Percentiles rank a stretch among this genome's conserved stretches.
These are phyloP conservation scores for Asbolus verrucosus DNA, from an alignment of 1,140 invertebrate species.

Conservation along the genomic window DNA sequence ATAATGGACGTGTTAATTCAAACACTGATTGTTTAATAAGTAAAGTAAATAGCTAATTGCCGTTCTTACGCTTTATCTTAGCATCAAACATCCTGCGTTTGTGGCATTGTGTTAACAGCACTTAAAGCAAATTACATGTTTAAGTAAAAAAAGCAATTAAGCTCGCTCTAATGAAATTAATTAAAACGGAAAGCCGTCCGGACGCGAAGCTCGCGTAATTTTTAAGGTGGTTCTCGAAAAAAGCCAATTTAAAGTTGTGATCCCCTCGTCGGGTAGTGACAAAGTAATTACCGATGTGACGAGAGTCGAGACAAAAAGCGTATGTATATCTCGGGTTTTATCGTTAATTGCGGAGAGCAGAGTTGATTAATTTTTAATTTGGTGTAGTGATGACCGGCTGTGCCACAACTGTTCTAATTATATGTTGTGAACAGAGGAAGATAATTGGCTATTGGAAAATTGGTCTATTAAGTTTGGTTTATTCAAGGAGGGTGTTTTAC, in stretches of 20 bases:
- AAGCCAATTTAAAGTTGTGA: neutral
- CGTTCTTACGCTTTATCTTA: conserved; percentile 13
- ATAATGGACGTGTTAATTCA: conserved; percentile 38
- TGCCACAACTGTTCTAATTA: conserved; percentile 54
- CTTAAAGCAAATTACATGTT: conserved; percentile 40
- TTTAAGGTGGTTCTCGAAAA: neutral
- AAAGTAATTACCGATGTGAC: conserved; percentile 31
- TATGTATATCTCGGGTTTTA: conserved; percentile 15
- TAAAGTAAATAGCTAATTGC: conserved; percentile 37
- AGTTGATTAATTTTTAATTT: conserved; percentile 53
- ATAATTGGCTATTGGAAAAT: conserved; percentile 52
- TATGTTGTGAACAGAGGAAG: conserved; percentile 46
- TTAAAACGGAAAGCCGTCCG: conserved; percentile 33
- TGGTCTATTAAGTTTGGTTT: conserved; percentile 52
- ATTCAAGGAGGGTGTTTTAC: conserved; percentile 52
- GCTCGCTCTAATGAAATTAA: conserved; percentile 37
- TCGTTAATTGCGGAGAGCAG: conserved; percentile 50
- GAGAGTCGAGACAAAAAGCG: neutral
- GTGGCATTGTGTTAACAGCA: conserved; percentile 31
- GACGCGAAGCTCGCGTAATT: conserved; percentile 20
- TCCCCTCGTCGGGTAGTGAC: conserved; percentile 2
- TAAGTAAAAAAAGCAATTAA: conserved; percentile 40
- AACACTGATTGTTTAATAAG: conserved; percentile 38
- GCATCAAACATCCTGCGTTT: conserved; percentile 38
- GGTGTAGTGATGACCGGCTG: conserved; percentile 50